Evolutionary conservation across 2,797 vertebrate genomes (phyloP), one percentile per base, ranked within the genome.

Genomic region (Steatocranus sp.): DNA sequence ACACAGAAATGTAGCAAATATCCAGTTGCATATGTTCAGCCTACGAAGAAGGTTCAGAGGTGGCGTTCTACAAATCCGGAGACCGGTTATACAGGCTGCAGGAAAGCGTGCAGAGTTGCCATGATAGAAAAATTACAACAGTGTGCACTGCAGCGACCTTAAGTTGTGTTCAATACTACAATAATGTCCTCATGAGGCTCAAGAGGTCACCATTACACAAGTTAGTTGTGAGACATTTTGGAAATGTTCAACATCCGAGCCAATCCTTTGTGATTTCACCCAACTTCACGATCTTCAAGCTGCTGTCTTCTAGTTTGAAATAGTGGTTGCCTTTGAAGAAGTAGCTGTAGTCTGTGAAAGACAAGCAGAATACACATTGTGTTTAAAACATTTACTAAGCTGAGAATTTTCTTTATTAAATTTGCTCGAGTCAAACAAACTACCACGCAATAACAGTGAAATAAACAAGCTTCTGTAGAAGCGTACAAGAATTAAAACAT

Each of bases 271-370:
- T 99, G 94, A 99, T 96, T 94, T 98, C 97, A 56, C 98, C 99
- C 48, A 99, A 95, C 95, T 99, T 99, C 85, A 99, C 96, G 3
- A 98, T 98, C 96, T 99, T 99, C 96, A 99, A 95, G 93, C 96
- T 98, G 90, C 96, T 97, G 96, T 99, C 98, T 88, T 99, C 97
- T 95, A 99, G 92, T 95, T 98, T 98, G 93, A 98, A 97, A 91
- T 99, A 99, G 93, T 98, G 98, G 83, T 96, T 95, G 74, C 96
- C 98, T 95, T 98, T 99, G 96, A 99, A 99, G 96, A 99, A 99
- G 93, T 98, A 99, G 94, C 97, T 99, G 93, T 97, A 96, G 86
- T 97, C 99, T 99, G 93, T 86, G 74, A 85, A 89, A 88, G 38
- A 86, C 18, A 86, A 89, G 38, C 48, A 88, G 34, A 90, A 58